A percentile compares a stretch with the other conserved stretches of the same genome.
Conservation (phyloP, 2,888 invertebrate species). For the Adelognathus sp. region DNA sequence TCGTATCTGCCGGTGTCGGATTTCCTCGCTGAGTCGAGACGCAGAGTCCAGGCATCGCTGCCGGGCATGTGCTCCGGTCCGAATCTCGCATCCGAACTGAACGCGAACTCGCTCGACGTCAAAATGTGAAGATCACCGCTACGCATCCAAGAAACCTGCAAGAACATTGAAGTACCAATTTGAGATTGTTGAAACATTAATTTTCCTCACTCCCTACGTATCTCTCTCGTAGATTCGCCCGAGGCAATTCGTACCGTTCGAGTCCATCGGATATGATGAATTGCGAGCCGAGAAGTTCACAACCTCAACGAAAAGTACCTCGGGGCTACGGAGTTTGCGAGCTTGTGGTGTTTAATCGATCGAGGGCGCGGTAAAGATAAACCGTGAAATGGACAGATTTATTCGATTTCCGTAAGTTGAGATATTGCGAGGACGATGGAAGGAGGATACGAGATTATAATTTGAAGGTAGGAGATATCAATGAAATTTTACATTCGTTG, state of each 20-base stretch:
- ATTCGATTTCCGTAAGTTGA: conserved; percentile 16
- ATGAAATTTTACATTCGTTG: not conserved
- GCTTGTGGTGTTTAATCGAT: conserved; percentile 38
- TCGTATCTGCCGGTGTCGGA: conserved; percentile 87
- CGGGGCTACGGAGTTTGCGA: conserved; percentile 36
- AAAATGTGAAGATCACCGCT: conserved; percentile 87
- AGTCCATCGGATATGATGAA: conserved; percentile 53
- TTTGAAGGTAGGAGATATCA: not conserved
- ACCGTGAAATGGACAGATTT: conserved; percentile 21
- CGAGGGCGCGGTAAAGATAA: conserved; percentile 35
- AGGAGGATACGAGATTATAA: not conserved
- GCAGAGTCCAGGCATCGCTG: conserved; percentile 84
- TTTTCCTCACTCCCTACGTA: not conserved
- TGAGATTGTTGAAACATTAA: conserved; percentile 11
- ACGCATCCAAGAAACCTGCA: conserved; percentile 89
- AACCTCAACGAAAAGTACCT: conserved; percentile 24
- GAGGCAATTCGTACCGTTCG: conserved; percentile 13
- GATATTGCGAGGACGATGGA: not conserved
- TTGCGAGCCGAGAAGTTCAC: conserved; percentile 46
- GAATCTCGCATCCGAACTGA: conserved; percentile 87
- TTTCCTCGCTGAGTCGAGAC: conserved; percentile 84
- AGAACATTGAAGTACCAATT: conserved; percentile 61
- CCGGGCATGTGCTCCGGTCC: conserved; percentile 82
- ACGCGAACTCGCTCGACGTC: conserved; percentile 84
- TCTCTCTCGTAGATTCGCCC: conserved; percentile 25